These are phyloP conservation scores for Sphecodes monilicornis DNA, from an alignment of 2,888 invertebrate genomes.

Conservation along the genomic window DNA sequence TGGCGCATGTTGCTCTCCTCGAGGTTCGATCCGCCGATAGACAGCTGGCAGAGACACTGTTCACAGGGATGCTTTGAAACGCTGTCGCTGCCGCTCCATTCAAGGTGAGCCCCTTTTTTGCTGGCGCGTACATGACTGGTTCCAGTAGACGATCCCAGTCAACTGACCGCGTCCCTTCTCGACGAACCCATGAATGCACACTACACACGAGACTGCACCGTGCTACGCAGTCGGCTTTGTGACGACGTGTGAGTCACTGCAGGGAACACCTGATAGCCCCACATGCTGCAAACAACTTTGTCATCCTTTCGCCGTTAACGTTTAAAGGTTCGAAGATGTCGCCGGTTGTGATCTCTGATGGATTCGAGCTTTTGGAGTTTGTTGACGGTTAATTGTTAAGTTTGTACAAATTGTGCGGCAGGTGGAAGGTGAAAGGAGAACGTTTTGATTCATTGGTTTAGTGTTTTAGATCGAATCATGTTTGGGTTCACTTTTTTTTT, in stretches of 20 bases:
- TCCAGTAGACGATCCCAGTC: conserved; percentile 19
- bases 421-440: not conserved
- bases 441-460: not conserved
- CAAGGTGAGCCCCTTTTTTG: conserved; percentile 57
- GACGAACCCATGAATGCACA: not conserved
- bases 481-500: not conserved
- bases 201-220: not conserved
- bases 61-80: conserved; percentile 65
- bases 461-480: not conserved
- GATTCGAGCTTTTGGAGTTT: not conserved
- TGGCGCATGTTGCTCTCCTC: conserved; percentile 68
- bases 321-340: not conserved
- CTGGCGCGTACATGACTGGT: not conserved
- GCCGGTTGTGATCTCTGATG: not conserved
- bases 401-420: not conserved
- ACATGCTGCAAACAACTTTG: not conserved
- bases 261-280: not conserved
- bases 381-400: not conserved
- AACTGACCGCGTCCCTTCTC: conserved; percentile 14
- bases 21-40: conserved; percentile 57
- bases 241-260: not conserved
- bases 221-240: not conserved
- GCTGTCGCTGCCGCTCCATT: conserved; percentile 28
- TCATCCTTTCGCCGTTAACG: no score
- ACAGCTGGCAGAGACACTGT: conserved; percentile 60